phyloP scores from a whole-genome alignment of 1,140 invertebrate species.

The Bactericera cockerelli region DNA sequence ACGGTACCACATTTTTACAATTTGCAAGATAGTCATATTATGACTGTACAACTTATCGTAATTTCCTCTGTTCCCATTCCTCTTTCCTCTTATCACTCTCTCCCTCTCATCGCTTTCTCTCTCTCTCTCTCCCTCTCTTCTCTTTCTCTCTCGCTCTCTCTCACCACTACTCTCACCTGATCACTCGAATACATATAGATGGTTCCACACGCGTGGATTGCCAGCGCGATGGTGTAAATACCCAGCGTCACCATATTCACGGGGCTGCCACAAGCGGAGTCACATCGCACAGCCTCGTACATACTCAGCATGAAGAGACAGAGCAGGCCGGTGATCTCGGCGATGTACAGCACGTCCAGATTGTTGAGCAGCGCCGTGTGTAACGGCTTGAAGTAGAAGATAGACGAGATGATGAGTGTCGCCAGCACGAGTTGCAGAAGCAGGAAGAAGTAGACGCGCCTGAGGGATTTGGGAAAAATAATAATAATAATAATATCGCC shows the following conservation, averaged over 20 bases:
- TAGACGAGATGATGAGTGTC: neutral
- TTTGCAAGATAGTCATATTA: no score
- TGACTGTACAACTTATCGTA: no score
- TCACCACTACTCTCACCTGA: no score
- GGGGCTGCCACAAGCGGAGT: neutral
- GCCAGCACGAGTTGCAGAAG: neutral
- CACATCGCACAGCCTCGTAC: neutral
- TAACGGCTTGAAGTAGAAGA: neutral
- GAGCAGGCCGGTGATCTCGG: neutral
- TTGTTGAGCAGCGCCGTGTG: neutral
- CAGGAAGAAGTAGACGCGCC: neutral
- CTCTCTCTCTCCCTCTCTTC: no score
- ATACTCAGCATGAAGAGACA: constrained; percentile 1
- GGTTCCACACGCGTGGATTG: neutral
- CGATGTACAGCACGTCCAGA: neutral
- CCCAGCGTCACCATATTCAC: neutral
- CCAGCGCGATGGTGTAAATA: neutral
- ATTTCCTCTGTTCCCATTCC: no score
- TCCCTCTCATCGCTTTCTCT: no score
- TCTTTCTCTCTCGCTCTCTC: no score
- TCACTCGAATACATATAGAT: neutral
- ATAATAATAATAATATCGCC: no score
- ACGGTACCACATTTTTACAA: no score
- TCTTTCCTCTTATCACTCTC: no score
- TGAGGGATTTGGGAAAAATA: no score